Evolutionary conservation across 92 coral and sea anemone species (phyloP), one percentile per base, ranked within the genome.

Genomic region (Bergia sp.): DNA sequence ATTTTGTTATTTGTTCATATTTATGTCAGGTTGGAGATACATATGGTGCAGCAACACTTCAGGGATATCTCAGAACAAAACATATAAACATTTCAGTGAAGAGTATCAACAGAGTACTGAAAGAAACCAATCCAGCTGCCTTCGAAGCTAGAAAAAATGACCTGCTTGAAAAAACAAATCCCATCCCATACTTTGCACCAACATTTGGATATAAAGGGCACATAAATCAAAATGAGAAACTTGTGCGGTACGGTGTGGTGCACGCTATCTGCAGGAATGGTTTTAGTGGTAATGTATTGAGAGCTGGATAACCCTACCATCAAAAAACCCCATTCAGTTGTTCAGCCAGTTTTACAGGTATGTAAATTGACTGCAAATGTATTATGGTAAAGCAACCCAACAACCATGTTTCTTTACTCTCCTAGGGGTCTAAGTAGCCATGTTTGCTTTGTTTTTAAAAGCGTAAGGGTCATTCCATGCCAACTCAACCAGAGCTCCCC

Each of bases 231-330:
- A 78, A 88, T 78, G 86, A 88, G 82, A n/a, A n/a, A n/a, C n/a
- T n/a, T n/a, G n/a, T n/a, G n/a, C n/a, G n/a, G n/a, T n/a, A n/a
- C n/a, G n/a, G n/a, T 88, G 80, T 77, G 90, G 90, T 21, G 86
- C 80, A 12, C 65, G 79, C 9, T 80, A 88, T 88, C 69, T n/a
- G n/a, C n/a, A n/a, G n/a, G n/a, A n/a, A n/a, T n/a, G n/a, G n/a
- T n/a, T n/a, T n/a, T n/a, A n/a, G 91, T 80, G 91, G 87, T 7
- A n/a, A n/a, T 88, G 38, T 80, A 88, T 88, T 16, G 91, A 88
- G 72, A 81, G 50, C 42, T 88, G 91, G 91, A 88, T 88, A 73
- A 88, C 91, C 77, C 73, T 88, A 53, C 91, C 91, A 53, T 88
- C 91, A 64, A 88, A 88, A 49, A 88, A 88, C 78, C 91, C 91